Evolutionary conservation across 2,797 vertebrate genomes (phyloP).

Genomic region (Lophius americanus): DNA sequence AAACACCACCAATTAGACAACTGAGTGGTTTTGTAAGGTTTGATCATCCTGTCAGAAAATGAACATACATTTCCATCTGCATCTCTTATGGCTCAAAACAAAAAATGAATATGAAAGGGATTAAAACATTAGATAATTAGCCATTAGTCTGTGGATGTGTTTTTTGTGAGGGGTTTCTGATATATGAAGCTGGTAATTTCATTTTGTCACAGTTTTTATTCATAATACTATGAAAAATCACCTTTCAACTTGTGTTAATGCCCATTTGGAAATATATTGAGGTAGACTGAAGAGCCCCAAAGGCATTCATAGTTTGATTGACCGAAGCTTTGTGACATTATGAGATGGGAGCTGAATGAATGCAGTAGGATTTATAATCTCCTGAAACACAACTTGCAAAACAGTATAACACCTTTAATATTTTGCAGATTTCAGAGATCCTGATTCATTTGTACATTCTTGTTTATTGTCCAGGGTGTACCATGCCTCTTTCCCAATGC

Average conservation of each 20-base stretch:
- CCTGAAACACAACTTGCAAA: neutral
- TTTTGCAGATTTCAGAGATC: neutral
- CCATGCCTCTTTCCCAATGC: too few species aligned
- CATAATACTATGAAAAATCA: conserved; percentile 30
- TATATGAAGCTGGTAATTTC: conserved; percentile 14
- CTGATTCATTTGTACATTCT: neutral
- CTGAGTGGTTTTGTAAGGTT: neutral
- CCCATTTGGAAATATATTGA: conserved; percentile 36
- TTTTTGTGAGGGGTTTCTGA: conserved; percentile 13
- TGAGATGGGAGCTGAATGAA: conserved; percentile 3
- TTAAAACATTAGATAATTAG: conserved; percentile 49
- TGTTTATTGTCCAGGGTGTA: too few species aligned
- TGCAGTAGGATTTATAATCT: neutral
- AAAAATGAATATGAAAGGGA: neutral
- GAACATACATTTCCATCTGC: neutral
- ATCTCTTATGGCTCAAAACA: conserved; percentile 15
- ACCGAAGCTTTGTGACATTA: conserved; percentile 7
- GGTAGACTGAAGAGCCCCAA: conserved; percentile 35
- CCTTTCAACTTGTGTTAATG: conserved; percentile 36
- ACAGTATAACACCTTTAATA: neutral
- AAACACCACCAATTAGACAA: neutral
- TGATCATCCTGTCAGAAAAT: conserved; percentile 1
- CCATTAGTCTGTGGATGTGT: conserved; percentile 48
- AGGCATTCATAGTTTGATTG: conserved; percentile 23
- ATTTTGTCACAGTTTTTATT: conserved; percentile 15